Evolutionary conservation across 2,888 invertebrate genomes (phyloP).

Genomic region (Agelastica alni): DNA sequence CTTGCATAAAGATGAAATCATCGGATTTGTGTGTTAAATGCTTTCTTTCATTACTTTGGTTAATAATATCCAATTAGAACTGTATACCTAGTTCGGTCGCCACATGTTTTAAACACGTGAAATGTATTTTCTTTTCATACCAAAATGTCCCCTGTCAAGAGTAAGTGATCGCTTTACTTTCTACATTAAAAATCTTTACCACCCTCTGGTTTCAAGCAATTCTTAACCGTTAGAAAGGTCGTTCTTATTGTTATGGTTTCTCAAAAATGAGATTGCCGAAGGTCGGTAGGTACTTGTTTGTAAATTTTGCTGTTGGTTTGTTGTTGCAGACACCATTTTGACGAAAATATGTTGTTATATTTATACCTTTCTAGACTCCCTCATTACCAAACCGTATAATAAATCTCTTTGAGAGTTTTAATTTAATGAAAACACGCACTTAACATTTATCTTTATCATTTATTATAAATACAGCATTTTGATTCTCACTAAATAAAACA

Average conservation of each 20-base stretch:
- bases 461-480: too few species aligned
- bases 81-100: neutral
- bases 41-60: too few species aligned
- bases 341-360: too few species aligned
- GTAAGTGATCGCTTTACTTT: constrained; percentile 26
- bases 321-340: constrained; percentile 15
- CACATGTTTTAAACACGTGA: constrained; percentile 14
- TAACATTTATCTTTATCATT: too few species aligned
- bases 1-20: too few species aligned
- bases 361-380: neutral
- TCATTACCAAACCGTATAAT: too few species aligned
- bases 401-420: too few species aligned
- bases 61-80: too few species aligned
- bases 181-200: constrained; percentile 23
- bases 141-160: constrained; percentile 23
- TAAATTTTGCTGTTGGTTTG: neutral
- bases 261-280: constrained; percentile 11
- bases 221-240: constrained; percentile 21
- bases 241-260: constrained; percentile 15
- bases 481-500: too few species aligned
- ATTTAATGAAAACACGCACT: too few species aligned
- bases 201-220: constrained; percentile 26
- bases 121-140: constrained; percentile 14
- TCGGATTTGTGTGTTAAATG: too few species aligned
- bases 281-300: neutral